Evolutionary conservation across 2,888 invertebrate genomes (phyloP).

Genomic region (Pristionchus arcanus): DNA sequence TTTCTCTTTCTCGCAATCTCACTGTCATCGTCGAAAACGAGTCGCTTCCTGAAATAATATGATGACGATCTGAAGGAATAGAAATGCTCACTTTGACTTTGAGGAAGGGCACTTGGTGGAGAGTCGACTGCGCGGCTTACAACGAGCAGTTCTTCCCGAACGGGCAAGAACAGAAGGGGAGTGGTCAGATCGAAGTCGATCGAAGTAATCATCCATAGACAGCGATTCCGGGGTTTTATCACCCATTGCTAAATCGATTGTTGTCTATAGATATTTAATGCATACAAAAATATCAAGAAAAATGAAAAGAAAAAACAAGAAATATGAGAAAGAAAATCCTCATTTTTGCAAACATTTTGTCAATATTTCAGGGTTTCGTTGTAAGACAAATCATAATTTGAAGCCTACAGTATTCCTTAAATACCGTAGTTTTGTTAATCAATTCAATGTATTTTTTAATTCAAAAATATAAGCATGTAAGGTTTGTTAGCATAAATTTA

Average conservation of each 20-base stretch:
- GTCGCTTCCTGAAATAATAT: not conserved
- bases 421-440: not conserved
- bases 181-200: not conserved
- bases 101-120: not conserved
- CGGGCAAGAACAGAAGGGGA: slow-evolving; percentile 32
- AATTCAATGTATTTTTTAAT: not conserved
- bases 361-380: not conserved
- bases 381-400: not conserved
- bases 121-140: slow-evolving; percentile 40
- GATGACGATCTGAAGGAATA: not conserved
- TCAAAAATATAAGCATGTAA: too few relatives aligned
- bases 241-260: slow-evolving; percentile 8
- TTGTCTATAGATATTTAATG: not conserved
- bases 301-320: not conserved
- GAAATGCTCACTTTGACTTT: not conserved
- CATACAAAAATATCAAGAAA: not conserved
- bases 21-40: not conserved
- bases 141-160: slow-evolving; percentile 40
- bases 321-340: not conserved
- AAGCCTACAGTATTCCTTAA: not conserved
- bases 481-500: slow-evolving; percentile 26
- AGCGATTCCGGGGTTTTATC: slow-evolving; percentile 48
- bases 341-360: not conserved
- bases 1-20: not conserved
- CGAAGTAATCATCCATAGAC: slow-evolving; percentile 34